These are phyloP conservation scores for Drosophila arawakana DNA, from an alignment of 1,140 invertebrate genomes.

Conservation along the genomic window DNA sequence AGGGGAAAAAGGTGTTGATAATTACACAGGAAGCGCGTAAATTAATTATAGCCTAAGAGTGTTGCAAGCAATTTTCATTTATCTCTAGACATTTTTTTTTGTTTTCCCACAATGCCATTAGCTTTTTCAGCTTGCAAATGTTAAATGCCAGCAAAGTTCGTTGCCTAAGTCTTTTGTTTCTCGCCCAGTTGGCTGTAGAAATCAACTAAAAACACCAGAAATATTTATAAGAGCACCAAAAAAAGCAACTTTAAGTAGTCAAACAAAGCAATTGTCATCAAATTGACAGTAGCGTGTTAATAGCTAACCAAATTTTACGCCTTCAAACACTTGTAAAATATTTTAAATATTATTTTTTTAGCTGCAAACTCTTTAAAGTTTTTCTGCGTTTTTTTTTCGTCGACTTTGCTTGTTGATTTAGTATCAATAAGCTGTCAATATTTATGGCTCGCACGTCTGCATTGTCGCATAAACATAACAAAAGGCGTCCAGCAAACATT, in stretches of 20 bases:
- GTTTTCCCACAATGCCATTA: neutral
- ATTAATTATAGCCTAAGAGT: constrained; percentile 29
- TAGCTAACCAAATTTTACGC: constrained; percentile 59
- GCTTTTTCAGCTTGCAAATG: neutral
- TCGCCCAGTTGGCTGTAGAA: neutral
- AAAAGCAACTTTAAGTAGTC: constrained; percentile 38
- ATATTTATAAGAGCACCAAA: constrained; percentile 27
- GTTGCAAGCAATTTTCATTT: constrained; percentile 1
- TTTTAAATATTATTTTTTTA: neutral
- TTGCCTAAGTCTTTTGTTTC: constrained; percentile 58
- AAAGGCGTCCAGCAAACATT: constrained; percentile 46
- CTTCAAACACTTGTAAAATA: constrained; percentile 49
- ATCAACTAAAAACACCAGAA: too few species aligned
- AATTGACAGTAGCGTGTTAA: constrained; percentile 68
- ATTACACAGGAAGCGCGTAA: constrained; percentile 25
- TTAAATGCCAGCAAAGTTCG: constrained; percentile 41
- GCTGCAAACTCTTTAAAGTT: constrained; percentile 22
- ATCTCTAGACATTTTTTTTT: neutral
- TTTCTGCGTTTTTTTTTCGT: constrained; percentile 17
- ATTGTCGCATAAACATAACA: constrained; percentile 44
- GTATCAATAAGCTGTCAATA: constrained; percentile 77
- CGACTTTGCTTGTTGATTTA: constrained; percentile 44
- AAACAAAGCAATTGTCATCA: constrained; percentile 45
- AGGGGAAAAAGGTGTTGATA: constrained; percentile 38
- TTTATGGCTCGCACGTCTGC: constrained; percentile 69